These are phyloP conservation scores for Pyralis farinalis DNA, from an alignment of 2,888 invertebrate genomes.

Conservation along the genomic window DNA sequence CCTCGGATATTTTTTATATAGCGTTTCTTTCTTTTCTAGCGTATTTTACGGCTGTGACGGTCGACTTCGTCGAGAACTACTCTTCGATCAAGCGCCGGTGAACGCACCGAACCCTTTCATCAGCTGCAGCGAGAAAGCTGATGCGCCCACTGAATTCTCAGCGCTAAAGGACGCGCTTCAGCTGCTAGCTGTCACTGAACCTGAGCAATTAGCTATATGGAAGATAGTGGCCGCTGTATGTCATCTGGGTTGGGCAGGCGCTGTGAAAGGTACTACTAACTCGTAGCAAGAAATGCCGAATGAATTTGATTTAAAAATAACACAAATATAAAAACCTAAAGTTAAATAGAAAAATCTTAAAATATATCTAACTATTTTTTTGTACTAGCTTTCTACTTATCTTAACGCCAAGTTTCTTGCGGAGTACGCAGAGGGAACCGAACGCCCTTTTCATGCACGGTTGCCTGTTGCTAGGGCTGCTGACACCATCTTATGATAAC, in stretches of 20 bases:
- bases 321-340: too few species aligned
- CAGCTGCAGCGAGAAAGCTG: constrained; percentile 88
- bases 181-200: constrained; percentile 86
- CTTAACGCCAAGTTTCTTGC: too few species aligned
- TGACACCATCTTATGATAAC: too few species aligned
- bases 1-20: neutral
- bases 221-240: constrained; percentile 95
- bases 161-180: constrained; percentile 90
- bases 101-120: constrained; percentile 86
- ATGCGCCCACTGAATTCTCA: constrained; percentile 91
- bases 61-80: constrained; percentile 89
- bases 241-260: constrained; percentile 94
- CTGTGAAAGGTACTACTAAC: constrained; percentile 82
- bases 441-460: too few species aligned
- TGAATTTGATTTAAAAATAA: too few species aligned
- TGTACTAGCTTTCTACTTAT: too few species aligned
- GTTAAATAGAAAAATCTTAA: too few species aligned
- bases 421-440: too few species aligned
- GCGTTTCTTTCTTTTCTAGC: constrained; percentile 57
- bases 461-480: too few species aligned
- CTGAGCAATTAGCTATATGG: constrained; percentile 92
- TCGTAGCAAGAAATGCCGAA: too few species aligned
- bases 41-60: constrained; percentile 92
- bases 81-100: constrained; percentile 84
- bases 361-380: too few species aligned